Base-by-base conservation (phyloP, 2,888 invertebrate genomes). In the Camponotus fellah region DNA sequence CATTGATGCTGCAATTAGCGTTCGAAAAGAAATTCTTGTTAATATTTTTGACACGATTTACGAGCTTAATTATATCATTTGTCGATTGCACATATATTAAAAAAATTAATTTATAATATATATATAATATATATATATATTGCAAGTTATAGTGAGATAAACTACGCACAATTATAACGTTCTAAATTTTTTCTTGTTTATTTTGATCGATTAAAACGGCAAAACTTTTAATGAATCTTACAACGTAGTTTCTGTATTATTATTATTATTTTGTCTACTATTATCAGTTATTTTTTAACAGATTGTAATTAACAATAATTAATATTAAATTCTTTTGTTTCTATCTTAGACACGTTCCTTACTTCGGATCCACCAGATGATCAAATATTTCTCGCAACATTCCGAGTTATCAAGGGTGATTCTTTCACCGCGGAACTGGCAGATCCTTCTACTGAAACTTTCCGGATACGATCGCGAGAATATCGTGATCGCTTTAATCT, bases 301-400 rank as follows among this genome's bases (percentile, higher is more conserved):
- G 43, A n/a, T 49, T 58, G 32, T 34, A 32, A 1, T 10, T 64
- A 65, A 46, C 21, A 74, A 46, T n/a, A 64, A 43, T 14, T 9
- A 9, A 5, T 0, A 40, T 10, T 1, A 71, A 69, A 56, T 40
- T 9, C 32, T 34, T 40, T 34, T 62, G 26, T 21, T 68, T 46
- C 76, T 2, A 49, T 90, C 88, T 37, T 96, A 97, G 97, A 97
- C 93, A 97, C 97, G 95, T 97, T 97, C 95, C 96, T 97, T 91
- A 96, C 97, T 86, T 96, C 96, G 68, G 97, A 97, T 91, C 97
- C 97, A 64, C 95, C 97, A 74, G 97, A 97, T 92, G 97, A 98
- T 94, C 97, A 98, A 94, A 96, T 98, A 82, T 98, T 98, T 95
- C 96, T 98, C 86, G 98, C 97, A 60, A 97, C 97, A 84, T 97